Evolutionary conservation across 2,797 vertebrate species (phyloP).

Genomic region (Oreortyx pictus): DNA sequence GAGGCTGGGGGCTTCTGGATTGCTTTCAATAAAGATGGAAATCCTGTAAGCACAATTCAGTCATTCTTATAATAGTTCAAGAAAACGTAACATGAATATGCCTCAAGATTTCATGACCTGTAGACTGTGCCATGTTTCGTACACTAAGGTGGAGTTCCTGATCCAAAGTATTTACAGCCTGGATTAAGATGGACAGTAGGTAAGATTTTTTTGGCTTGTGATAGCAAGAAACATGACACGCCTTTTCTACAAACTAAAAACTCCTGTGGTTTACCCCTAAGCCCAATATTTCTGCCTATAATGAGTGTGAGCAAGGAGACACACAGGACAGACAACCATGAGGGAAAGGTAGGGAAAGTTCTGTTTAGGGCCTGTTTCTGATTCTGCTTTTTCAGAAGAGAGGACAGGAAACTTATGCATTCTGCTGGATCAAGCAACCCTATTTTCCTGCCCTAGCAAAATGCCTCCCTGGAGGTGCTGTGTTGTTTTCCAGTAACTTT

Average conservation of each 20-base stretch:
- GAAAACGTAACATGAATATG: accelerated
- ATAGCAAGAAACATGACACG: not conserved
- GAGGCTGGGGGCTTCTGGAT: not conserved
- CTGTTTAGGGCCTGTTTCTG: not conserved
- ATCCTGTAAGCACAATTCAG: not conserved
- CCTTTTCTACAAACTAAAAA: not conserved
- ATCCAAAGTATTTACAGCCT: not conserved
- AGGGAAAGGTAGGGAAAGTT: not conserved
- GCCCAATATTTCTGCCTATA: not conserved
- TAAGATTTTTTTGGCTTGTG: not conserved
- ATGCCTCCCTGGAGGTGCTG: not conserved
- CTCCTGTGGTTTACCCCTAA: not conserved
- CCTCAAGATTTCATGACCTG: not conserved
- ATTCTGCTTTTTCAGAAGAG: not conserved
- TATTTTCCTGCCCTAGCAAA: not conserved
- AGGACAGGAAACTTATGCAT: not conserved
- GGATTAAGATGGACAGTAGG: not conserved
- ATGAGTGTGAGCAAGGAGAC: not conserved
- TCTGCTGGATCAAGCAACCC: not conserved
- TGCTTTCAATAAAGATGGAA: not conserved
- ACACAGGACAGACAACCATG: not conserved
- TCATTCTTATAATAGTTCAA: not conserved
- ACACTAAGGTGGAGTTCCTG: not conserved
- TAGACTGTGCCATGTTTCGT: not conserved
- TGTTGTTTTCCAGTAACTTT: not conserved